Evolutionary conservation across 2,797 vertebrate species (phyloP), one percentile per base, ranked within the genome.

Genomic region (Babyrousa celebensis): DNA sequence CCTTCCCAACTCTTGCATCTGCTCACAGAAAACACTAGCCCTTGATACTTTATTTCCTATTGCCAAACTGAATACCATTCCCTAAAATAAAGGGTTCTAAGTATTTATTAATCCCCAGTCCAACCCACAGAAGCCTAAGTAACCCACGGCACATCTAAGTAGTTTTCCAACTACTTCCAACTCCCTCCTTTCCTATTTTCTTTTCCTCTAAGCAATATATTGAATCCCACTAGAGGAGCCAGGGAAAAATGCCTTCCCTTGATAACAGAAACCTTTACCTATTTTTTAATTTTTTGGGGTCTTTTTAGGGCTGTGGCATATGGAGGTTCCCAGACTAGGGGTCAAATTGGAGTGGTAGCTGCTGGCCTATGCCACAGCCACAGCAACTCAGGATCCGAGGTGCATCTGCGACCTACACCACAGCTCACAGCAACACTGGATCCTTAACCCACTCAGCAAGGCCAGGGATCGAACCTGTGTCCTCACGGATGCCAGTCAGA

Each of bases 1-100:
- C 36, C 29, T 16, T 56, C 40, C 20, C 12, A 74, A 36, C 21
- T 65, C 62, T 70, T 71, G 6, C 16, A n/a, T 48, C 40, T 52
- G 56, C 77, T 62, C 2, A 27, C 15, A 83, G 23, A 17, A 72
- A 68, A 27, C 10, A n/a, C 17, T 62, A 62, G 18, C 4, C 43
- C 54, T 58, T 74, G 29, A 54, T 25, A 86, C 32, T 3, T 62
- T 90, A 90, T 82, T 85, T 96, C 25, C 60, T 89, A 23, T 56
- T 85, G 60, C 43, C 68, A 88, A 58, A 92, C 25, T 43, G 40
- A 85, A 67, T 32, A 29, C 4, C n/a, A 32, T 90, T 87, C 20
- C 20, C 21, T 75, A 56, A 82, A 65, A 80, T 62, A 89, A 78
- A 78, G 9, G 1, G 1, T 10, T 85, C 36, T 86, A 63, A 60